A percentile compares a stretch with the other conserved stretches of the same genome.
Conservation (phyloP, 2,113 vertebrate species). For the Rana temporaria region DNA sequence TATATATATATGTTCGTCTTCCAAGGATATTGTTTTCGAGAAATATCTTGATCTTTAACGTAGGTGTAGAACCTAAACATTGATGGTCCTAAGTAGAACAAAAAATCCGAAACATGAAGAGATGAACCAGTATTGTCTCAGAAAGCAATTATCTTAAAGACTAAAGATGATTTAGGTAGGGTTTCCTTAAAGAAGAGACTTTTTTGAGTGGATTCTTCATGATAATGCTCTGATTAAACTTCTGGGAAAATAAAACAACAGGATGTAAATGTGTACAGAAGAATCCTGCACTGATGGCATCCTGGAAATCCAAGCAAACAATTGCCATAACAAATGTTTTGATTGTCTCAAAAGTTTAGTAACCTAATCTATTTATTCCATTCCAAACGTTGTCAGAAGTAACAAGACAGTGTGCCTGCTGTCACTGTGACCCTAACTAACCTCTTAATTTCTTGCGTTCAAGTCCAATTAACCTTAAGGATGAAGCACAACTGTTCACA, state of each 20-base stretch:
- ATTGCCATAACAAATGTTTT: conserved; percentile 61
- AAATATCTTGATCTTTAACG: too few relatives aligned
- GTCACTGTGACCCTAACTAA: conserved; percentile 90
- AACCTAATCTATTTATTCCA: conserved; percentile 72
- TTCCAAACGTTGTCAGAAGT: conserved; percentile 91
- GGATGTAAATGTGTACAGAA: conserved; percentile 3
- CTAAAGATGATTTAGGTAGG: too few relatives aligned
- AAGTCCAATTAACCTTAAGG: conserved; percentile 98
- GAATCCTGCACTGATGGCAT: neutral
- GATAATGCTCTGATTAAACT: neutral
- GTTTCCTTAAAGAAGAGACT: too few relatives aligned
- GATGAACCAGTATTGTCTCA: too few relatives aligned
- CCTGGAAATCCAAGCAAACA: conserved; percentile 46
- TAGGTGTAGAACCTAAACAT: too few relatives aligned
- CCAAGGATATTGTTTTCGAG: too few relatives aligned
- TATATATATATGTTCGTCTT: too few relatives aligned
- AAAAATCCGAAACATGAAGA: too few relatives aligned
- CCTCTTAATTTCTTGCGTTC: conserved; percentile 98
- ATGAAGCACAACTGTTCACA: conserved; percentile 83
- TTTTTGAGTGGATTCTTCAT: neutral
- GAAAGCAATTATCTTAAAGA: too few relatives aligned
- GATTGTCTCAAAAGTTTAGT: conserved; percentile 63
- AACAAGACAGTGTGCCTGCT: conserved; percentile 90
- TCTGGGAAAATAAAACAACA: conserved; percentile 8
- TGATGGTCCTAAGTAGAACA: too few relatives aligned